Conservation (phyloP, 30 jellyfish, hydroid and myxozoan species). For the Haliclystus octoradiatus region DNA sequence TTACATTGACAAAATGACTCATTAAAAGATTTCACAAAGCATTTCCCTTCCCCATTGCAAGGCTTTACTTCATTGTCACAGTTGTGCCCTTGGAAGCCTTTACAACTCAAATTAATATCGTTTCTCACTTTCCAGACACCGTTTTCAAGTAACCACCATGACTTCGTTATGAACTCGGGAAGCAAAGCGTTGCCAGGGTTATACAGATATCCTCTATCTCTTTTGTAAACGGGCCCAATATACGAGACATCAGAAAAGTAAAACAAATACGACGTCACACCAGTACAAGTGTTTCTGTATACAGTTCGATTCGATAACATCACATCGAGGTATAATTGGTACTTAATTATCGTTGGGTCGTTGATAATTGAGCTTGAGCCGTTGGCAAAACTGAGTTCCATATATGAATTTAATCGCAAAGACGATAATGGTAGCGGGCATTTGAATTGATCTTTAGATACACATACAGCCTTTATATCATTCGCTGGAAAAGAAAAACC, state of each 20-base stretch:
- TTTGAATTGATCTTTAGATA: conserved; percentile 5
- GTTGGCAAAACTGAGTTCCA: background rate
- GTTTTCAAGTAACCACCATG: conserved; percentile 5
- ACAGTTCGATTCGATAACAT: conserved; percentile 4
- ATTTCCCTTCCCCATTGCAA: conserved; percentile 6
- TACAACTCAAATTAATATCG: conserved; percentile 15
- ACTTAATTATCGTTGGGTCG: conserved; percentile 8
- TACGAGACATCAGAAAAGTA: conserved; percentile 14
- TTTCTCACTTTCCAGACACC: background rate
- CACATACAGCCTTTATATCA: conserved; percentile 5
- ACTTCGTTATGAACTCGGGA: conserved; percentile 29
- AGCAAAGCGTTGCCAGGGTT: conserved; percentile 13
- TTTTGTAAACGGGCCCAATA: background rate
- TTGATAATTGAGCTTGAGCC: no score
- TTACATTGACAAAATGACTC: conserved; percentile 10
- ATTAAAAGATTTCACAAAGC: conserved; percentile 1
- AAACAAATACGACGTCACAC: conserved; percentile 8
- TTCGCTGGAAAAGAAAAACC: background rate
- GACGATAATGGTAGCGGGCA: conserved; percentile 20
- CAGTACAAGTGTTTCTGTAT: conserved; percentile 33
- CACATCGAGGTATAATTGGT: conserved; percentile 2
- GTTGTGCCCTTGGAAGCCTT: conserved; percentile 3
- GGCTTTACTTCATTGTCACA: background rate
- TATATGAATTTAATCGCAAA: conserved; percentile 10
- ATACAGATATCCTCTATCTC: background rate